Conservation (phyloP, 1,140 invertebrate genomes). For the Heliconius nattereri region DNA sequence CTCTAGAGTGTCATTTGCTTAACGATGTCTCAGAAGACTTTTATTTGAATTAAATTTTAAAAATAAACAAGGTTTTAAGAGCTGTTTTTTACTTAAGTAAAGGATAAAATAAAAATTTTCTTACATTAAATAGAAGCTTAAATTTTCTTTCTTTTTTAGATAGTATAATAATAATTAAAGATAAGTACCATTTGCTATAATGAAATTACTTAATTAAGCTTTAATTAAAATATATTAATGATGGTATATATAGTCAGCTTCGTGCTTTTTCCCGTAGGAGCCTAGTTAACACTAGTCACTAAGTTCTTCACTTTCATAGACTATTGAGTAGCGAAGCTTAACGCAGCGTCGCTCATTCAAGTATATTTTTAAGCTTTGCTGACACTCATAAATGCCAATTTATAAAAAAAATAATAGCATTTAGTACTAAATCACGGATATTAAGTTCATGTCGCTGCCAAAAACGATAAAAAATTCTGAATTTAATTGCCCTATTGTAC, state of each 20-base stretch:
- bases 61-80: neutral
- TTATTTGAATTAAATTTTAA: constrained; percentile 18
- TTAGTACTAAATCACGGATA: constrained; percentile 11
- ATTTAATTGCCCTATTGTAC: constrained; percentile 31
- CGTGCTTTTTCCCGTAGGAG: too few relatives aligned
- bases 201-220: too few relatives aligned
- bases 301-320: too few relatives aligned
- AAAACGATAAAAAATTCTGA: constrained; percentile 28
- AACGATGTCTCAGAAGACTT: constrained; percentile 18
- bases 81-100: neutral
- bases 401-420: neutral
- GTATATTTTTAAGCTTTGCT: neutral
- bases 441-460: constrained; percentile 19
- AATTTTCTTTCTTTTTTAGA: too few relatives aligned
- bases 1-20: constrained; percentile 21
- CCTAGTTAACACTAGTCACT: too few relatives aligned
- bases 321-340: too few relatives aligned
- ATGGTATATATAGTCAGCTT: too few relatives aligned
- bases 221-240: too few relatives aligned
- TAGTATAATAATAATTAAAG: too few relatives aligned
- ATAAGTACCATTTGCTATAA: too few relatives aligned
- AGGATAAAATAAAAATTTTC: neutral
- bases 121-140: too few relatives aligned
- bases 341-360: too few relatives aligned
- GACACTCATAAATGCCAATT: neutral